phyloP scores from a whole-genome alignment of 2,888 invertebrate genomes.

The Prosopocoilus inquinatus region DNA sequence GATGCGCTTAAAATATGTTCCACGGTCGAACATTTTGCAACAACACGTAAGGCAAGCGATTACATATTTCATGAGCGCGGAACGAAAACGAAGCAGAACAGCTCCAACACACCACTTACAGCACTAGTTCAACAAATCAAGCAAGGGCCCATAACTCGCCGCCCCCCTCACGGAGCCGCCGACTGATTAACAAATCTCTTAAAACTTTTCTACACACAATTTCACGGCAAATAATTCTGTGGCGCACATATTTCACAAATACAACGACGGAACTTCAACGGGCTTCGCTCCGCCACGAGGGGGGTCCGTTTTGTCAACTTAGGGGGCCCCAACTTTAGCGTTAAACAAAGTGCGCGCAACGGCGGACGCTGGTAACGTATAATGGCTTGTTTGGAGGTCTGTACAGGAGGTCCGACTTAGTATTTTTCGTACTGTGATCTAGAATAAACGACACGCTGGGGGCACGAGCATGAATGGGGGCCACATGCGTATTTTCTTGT shows the following conservation, averaged over 20 bases:
- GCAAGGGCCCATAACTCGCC: conserved; percentile 1
- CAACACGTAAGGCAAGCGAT: too few relatives aligned
- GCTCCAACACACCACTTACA: too few relatives aligned
- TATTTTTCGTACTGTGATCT: conserved; percentile 6
- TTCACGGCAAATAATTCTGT: conserved; percentile 31
- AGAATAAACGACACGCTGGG: conserved; percentile 7
- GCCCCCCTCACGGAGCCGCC: neutral
- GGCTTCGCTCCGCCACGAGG: conserved; percentile 16
- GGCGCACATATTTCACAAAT: conserved; percentile 28
- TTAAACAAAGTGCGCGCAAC: conserved; percentile 31
- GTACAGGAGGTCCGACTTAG: conserved; percentile 29
- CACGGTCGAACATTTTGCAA: too few relatives aligned
- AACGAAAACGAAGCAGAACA: too few relatives aligned
- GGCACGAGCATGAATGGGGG: conserved; percentile 15
- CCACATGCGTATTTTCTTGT: conserved; percentile 12
- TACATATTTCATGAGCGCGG: too few relatives aligned
- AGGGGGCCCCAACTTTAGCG: conserved; percentile 27
- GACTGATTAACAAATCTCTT: conserved; percentile 1
- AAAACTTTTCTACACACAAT: conserved; percentile 19
- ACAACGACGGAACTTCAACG: conserved; percentile 21
- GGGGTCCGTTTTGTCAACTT: conserved; percentile 34
- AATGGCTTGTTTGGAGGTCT: conserved; percentile 32
- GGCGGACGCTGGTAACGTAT: conserved; percentile 19
- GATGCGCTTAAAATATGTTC: too few relatives aligned
- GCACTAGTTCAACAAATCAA: neutral